These are phyloP conservation scores for Diploptera punctata DNA, from an alignment of 2,888 invertebrate species.

Conservation along the genomic window DNA sequence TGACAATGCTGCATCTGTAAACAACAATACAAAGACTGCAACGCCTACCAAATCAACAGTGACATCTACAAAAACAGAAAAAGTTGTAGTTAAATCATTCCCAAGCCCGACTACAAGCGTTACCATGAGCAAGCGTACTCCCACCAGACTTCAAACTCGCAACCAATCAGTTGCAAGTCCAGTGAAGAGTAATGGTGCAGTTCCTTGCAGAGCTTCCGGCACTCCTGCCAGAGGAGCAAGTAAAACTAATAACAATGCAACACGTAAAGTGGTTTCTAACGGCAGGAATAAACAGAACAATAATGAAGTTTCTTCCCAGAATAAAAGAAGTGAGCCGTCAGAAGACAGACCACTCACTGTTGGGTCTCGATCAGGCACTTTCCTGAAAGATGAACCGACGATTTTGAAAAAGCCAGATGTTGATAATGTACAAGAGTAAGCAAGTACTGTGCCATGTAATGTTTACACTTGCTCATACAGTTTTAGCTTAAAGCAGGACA, in stretches of 20 bases:
- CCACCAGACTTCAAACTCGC: constrained; percentile 13
- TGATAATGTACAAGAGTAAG: constrained; percentile 39
- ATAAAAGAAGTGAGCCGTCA: neutral
- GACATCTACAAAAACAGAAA: constrained; percentile 15
- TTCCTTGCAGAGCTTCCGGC: neutral
- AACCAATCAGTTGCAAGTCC: constrained; percentile 29
- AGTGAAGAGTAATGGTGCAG: constrained; percentile 16
- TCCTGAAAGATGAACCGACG: constrained; percentile 77
- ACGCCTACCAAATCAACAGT: constrained; percentile 6
- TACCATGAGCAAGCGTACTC: constrained; percentile 24
- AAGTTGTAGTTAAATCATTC: constrained; percentile 10
- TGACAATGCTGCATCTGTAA: neutral
- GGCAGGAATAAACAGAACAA: constrained; percentile 29
- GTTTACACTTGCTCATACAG: constrained; percentile 2
- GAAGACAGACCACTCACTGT: constrained; percentile 52
- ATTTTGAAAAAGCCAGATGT: constrained; percentile 58
- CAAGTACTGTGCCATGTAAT: neutral
- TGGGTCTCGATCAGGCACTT: constrained; percentile 71
- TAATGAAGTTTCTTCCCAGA: constrained; percentile 1
- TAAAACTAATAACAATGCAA: constrained; percentile 32
- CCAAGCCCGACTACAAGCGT: constrained; percentile 21
- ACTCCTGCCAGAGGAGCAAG: constrained; percentile 15
- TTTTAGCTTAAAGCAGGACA: neutral
- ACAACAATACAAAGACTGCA: constrained; percentile 8
- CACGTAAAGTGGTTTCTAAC: constrained; percentile 21